Evolutionary conservation across 1,140 invertebrate species (phyloP).

Genomic region (Drosophila busckii): DNA sequence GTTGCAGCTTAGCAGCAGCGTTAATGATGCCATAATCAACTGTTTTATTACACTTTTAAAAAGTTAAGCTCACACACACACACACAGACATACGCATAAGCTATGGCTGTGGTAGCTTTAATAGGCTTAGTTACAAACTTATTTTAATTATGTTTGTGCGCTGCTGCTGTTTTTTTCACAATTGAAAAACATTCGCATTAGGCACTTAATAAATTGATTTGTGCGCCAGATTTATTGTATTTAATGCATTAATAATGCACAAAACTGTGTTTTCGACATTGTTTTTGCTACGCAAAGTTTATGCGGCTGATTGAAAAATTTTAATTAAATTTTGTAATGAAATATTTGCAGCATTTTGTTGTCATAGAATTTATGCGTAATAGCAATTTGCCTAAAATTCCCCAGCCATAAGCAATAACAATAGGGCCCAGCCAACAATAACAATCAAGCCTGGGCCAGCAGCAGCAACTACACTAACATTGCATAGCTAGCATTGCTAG

Average conservation of each 20-base stretch:
- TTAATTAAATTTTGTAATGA: conserved; percentile 76
- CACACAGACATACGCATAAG: background rate
- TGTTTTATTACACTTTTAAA: conserved; percentile 70
- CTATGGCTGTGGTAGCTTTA: conserved; percentile 5
- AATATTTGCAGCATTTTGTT: conserved; percentile 71
- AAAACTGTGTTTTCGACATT: no score
- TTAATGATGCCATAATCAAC: conserved; percentile 73
- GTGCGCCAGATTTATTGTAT: no score
- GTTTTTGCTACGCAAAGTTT: no score
- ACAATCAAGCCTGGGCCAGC: conserved; percentile 17
- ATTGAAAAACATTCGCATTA: no score
- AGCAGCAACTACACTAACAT: conserved; percentile 24
- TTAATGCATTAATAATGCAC: no score
- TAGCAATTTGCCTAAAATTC: conserved; percentile 60
- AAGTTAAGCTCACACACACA: conserved; percentile 45
- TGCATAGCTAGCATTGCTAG: conserved; percentile 44
- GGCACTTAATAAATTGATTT: no score
- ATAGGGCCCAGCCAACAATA: conserved; percentile 36
- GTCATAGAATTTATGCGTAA: conserved; percentile 57
- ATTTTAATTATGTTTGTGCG: conserved; percentile 73
- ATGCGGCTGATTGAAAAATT: conserved; percentile 49
- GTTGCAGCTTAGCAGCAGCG: conserved; percentile 23
- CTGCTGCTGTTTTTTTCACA: no score
- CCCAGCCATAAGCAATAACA: conserved; percentile 46
- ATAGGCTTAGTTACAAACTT: conserved; percentile 36